These are phyloP conservation scores for Kuschelorhynchus macadamiae DNA, from an alignment of 2,888 invertebrate genomes.

Conservation along the genomic window DNA sequence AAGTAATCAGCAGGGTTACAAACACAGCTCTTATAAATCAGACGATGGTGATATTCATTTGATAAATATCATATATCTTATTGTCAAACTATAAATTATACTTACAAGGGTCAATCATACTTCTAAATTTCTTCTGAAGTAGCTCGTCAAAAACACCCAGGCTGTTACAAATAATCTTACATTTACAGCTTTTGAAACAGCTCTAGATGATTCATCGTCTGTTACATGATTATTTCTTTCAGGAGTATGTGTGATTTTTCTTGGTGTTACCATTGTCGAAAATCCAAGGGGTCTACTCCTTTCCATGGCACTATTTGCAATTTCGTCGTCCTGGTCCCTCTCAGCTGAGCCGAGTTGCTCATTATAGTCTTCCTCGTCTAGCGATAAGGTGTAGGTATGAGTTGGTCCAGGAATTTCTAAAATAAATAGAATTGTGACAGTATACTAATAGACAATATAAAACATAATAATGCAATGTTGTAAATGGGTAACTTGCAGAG, in stretches of 20 bases:
- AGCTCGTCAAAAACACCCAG: slow-evolving; percentile 18
- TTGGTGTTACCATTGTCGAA: slow-evolving; percentile 31
- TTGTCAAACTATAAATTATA: slow-evolving; percentile 45
- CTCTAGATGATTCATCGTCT: slow-evolving; percentile 15
- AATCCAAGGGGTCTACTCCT: slow-evolving; percentile 38
- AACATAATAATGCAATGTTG: no score
- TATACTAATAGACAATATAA: no score
- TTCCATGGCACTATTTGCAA: slow-evolving; percentile 64
- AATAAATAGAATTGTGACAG: no score
- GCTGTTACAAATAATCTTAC: slow-evolving; percentile 33
- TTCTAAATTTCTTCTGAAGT: not conserved
- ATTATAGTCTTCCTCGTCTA: slow-evolving; percentile 72
- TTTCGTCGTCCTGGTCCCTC: slow-evolving; percentile 77
- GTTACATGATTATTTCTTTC: slow-evolving; percentile 40
- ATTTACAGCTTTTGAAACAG: slow-evolving; percentile 7
- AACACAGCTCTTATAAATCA: slow-evolving; percentile 39
- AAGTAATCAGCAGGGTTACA: slow-evolving; percentile 29
- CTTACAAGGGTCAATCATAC: slow-evolving; percentile 21
- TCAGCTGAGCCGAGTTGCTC: slow-evolving; percentile 82
- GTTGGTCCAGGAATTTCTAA: slow-evolving; percentile 84
- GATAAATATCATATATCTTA: slow-evolving; percentile 30
- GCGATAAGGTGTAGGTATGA: slow-evolving; percentile 71
- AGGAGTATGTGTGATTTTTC: slow-evolving; percentile 26
- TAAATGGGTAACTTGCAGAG: no score
- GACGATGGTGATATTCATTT: slow-evolving; percentile 8